Base-by-base conservation (phyloP, 2,888 invertebrate species). In the Hirtodrosophila histrioides region DNA sequence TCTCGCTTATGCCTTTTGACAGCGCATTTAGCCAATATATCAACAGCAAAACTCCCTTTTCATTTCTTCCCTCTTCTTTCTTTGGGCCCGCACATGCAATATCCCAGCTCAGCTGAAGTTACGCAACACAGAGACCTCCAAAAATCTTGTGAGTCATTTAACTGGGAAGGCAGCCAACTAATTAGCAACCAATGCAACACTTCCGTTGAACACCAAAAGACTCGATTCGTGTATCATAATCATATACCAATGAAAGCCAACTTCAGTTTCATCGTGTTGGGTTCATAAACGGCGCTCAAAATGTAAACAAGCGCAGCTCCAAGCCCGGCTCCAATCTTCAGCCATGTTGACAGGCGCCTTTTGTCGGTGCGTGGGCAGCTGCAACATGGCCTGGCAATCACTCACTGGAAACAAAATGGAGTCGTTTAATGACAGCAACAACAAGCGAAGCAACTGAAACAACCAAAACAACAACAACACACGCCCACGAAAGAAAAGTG, bases 381-480 rank as follows among this genome's bases (percentile, higher is more conserved):
- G 41, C 36, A 40, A 66, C 48, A 29, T 44, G 41, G 69, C 39
- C 53, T 49, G 57, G 64, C 65, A 64, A 50, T 71, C 75, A 69
- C 39, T 80, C 74, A 86, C 46, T 81, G 81, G 77, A 84, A 86
- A 82, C 67, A 75, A 83, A 83, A 80, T 83, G 86, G 78, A 76
- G 71, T 79, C 86, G 69, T 69, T 84, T 75, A 81, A 86, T 81
- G 76, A 78, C 73, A 75, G 45, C 61, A 53, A 24, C 44, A 61
- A 67, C 62, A 48, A 17, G 1, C 17, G 1, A 17, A 17, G 2
- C 17, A 17, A 17, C 17, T 2, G 17, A 17, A 17, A 40, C 49
- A 67, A 54, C 57, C 53, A 24, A 45, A 44, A 45, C 35, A 63
- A 36, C 33, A 53, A 43, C 46, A 67, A 57, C 65, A 60, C 36